Base-by-base conservation (phyloP, 2,888 invertebrate species). In the Limnephilus lunatus region DNA sequence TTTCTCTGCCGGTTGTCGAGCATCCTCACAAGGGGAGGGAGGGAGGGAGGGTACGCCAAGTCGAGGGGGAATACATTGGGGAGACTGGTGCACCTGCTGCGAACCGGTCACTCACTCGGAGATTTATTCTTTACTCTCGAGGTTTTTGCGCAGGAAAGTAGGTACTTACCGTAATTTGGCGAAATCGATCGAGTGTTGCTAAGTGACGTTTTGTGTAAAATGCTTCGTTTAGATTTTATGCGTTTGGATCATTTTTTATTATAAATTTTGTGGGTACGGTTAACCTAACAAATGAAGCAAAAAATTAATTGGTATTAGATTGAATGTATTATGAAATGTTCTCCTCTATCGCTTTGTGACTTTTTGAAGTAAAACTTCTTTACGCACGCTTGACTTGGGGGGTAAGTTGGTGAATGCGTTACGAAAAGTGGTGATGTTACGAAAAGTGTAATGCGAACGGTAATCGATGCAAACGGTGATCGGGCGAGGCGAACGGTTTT, bases 61-160 rank as follows among this genome's bases (percentile, higher is more conserved):
- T 14, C 30, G 85, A 48, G n/a, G 86, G 44, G 44, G 48, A 86
- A 86, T 86, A 44, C 44, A 44, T 86, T 48, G 48, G 30, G 86
- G 85, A 39, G 44, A 30, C 35, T 48, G 39, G 25, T 86, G 86
- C 86, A 86, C 86, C 86, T 86, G 86, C 86, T 44, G 86, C 86
- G 44, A 86, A 48, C 48, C 44, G 86, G 86, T 86, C 83, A 83
- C 83, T 83, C 83, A 83, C 83, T 83, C 83, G 35, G 68, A 68
- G 68, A 68, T 68, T 68, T 83, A 83, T 83, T 35, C 31, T 83
- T 83, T 15, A 31, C 35, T 83, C 83, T 83, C 35, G 32, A 19
- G 15, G 35, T 32, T 83, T 83, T 83, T 39, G 35, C 9, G 35
- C 12, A 83, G 32, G 32, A 83, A 68, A 68, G 68, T 68, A 68